Base-by-base conservation (phyloP, 2,113 vertebrate genomes). In the Leptocoma aspasia region DNA sequence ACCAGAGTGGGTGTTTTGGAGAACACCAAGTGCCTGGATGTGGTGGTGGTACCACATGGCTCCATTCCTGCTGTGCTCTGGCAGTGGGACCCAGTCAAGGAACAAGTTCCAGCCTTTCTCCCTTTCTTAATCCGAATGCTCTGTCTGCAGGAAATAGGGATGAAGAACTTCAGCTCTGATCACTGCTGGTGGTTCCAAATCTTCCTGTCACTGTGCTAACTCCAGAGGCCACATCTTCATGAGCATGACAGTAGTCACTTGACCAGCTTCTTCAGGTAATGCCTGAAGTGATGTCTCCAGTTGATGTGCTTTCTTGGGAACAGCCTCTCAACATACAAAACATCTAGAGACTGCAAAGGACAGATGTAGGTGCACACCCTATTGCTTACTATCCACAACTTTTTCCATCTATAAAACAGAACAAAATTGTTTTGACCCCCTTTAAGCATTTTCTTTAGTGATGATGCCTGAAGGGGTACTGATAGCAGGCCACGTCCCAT, bases 11-110 rank as follows among this genome's bases (percentile, higher is more conserved):
- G 3, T 42, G 27, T 35, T 16, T 14, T 66, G 65, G 41, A 57
- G 56, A 41, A 2, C 1, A 3, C 12, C 0, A 0, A 14, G 15
- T 82, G 15, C 20, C 41, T 70, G 65, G 27, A 50, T 1, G 0
- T 24, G 26, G 3, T 54, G 49, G 28, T 69, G 28, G n/a, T 23
- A 35, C 21, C 5, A 3, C 4, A 2, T 49, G n/a, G 31, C 33
- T 72, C 73, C 1, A 0, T 65, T 49, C 3, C 33, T 54, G 33
- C 54, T 73, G 23, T 35, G 37, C 49, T 78, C 65, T 35, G 30
- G 17, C 45, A 56, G 33, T 31, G 66, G 44, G 53, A 57, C 47
- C 33, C 77, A 50, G 15, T 26, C 10, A 6, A 20, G 10, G n/a
- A 23, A 10, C 0, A 5, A 39, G 11, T 50, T 63, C 71, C 72